Conservation (phyloP, 2,113 vertebrate species). For the Tauraco erythrolophus region DNA sequence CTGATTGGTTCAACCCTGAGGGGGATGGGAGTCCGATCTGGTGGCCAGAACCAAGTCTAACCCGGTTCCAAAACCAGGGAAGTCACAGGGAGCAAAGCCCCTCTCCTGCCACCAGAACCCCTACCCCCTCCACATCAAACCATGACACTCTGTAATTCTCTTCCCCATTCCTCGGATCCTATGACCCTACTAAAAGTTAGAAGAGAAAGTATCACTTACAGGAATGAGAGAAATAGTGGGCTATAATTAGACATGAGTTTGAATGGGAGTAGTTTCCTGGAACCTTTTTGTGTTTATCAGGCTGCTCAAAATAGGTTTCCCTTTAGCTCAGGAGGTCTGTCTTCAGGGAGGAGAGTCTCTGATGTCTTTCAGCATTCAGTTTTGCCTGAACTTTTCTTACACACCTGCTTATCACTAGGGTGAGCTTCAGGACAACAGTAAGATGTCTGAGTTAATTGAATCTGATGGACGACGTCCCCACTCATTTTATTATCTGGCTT, state of each 20-base stretch:
- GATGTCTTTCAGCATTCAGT: neutral
- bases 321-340: neutral
- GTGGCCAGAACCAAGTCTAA: too few relatives aligned
- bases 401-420: neutral
- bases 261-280: neutral
- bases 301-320: slow-evolving; percentile 18
- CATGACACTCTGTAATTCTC: too few relatives aligned
- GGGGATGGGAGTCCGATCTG: too few relatives aligned
- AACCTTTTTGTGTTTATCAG: neutral
- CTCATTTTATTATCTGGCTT: neutral
- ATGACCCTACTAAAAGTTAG: neutral
- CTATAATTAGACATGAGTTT: neutral
- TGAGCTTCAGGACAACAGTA: neutral
- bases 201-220: neutral
- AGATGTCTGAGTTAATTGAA: neutral
- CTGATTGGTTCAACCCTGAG: too few relatives aligned
- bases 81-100: too few relatives aligned
- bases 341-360: neutral
- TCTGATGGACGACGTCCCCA: neutral
- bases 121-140: too few relatives aligned
- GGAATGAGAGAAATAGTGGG: neutral
- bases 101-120: too few relatives aligned
- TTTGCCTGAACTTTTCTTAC: neutral
- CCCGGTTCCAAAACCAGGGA: too few relatives aligned
- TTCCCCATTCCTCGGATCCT: too few relatives aligned